These are phyloP conservation scores for Temnothorax longispinosus DNA, from an alignment of 1,140 invertebrate species.

Conservation along the genomic window DNA sequence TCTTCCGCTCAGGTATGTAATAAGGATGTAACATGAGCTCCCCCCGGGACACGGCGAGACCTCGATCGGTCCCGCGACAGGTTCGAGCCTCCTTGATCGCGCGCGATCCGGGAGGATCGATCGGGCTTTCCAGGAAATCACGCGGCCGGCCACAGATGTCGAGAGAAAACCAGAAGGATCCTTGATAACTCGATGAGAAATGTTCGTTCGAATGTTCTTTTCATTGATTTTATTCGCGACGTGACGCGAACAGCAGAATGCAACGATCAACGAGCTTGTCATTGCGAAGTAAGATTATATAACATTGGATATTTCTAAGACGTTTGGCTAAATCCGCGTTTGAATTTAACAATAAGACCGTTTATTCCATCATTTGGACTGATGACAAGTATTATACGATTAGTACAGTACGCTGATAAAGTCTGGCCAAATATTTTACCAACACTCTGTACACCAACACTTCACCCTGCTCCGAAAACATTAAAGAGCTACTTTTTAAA, in stretches of 20 bases:
- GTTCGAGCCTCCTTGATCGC: slow-evolving; percentile 63
- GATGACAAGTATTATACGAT: background rate
- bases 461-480: background rate
- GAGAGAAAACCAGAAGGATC: slow-evolving; percentile 28
- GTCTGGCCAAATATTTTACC: background rate
- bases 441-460: background rate
- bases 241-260: background rate
- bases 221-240: background rate
- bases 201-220: background rate
- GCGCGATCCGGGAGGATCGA: slow-evolving; percentile 51
- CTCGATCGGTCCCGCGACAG: slow-evolving; percentile 80
- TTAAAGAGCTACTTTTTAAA: slow-evolving; percentile 41
- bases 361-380: background rate
- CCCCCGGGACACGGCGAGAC: slow-evolving; percentile 74
- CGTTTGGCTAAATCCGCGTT: background rate
- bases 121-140: slow-evolving; percentile 68
- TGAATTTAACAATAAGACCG: background rate
- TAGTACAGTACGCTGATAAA: background rate
- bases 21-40: slow-evolving; percentile 84
- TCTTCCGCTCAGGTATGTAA: slow-evolving; percentile 74
- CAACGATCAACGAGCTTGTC: background rate
- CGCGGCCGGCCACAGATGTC: background rate
- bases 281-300: background rate
- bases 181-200: background rate
- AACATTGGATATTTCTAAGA: background rate